Base-by-base conservation (phyloP, 2,113 vertebrate species). In the Fregata magnificens region DNA sequence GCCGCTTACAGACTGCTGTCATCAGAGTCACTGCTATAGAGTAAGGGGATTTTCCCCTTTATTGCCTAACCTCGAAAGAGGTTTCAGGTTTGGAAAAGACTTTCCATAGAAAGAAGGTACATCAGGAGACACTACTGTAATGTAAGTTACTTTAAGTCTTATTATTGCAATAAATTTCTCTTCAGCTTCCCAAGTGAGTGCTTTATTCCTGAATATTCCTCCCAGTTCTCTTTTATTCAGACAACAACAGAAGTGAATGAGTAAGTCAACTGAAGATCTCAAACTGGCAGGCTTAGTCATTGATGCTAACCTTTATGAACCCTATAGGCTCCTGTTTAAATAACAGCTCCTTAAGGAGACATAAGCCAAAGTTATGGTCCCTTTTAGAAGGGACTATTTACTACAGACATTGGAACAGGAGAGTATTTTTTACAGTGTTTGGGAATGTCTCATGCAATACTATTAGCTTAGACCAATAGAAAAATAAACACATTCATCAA, bases 281-380 rank as follows among this genome's bases (percentile, higher is more conserved):
- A 91, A 95, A 93, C 52, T 89, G 94, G 76, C 81, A 91, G 56
- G 7, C 61, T 89, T 89, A 95, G 86, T 89, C 88, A 72, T 25
- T 87, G 91, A 77, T 38, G 11, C 25, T 95, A 95, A 91, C 89
- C 95, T 91, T 95, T 95, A 91, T 72, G 77, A 95, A 89, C 61
- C 29, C 31, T 77, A 50, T 36, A 79, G 88, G 82, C 42, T 82
- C 13, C 40, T 94, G 44, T 79, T 94, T 93, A 95, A 95, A 87
- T 89, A 95, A 97, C 14, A 95, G 49, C 44, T 95, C 93, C 84
- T 91, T 72, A 79, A 87, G 88, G 95, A 94, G 22, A 82, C 26
- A 49, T 93, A 81, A 85, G 20, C 19, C 16, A 45, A 95, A 95
- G 81, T 87, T 91, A 86, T 62, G 70, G 53, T 65, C 20, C 19